Evolutionary conservation across 2,888 invertebrate species (phyloP), one percentile per base, ranked within the genome.

Genomic region (Cheilosia vulpina): DNA sequence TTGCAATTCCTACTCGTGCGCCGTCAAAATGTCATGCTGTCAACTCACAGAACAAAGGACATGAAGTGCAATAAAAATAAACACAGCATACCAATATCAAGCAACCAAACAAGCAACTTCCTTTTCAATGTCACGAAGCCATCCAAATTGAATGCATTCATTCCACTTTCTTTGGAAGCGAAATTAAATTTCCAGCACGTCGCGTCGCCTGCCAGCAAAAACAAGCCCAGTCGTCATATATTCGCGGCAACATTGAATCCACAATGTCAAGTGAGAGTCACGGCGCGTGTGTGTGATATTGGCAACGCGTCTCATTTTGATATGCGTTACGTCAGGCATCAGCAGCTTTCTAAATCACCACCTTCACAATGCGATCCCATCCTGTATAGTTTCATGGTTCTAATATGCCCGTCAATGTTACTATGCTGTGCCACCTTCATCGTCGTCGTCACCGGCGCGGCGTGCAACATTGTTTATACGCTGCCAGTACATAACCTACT

Each of bases 321-420:
- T 69, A 62, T 69, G 69, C 63, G 69, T 77, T 69, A 77, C 77
- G 55, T 69, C 69, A 69, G 53, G 62, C 60, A 19, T 69, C 68
- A 69, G 53, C 47, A 62, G 69, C 69, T 69, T 63, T 55, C 69
- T 69, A 77, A 77, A 38, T 63, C 69, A 63, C 69, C 60, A 78
- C 77, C 69, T 63, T 57, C 21, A 63, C 62, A 77, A 53, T 41
- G 38, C 50, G 19, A 68, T 66, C 50, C 57, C 34, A 57, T 19
- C 57, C 19, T 41, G 27, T 45, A 7, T 24, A 65, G 47, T 31
- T 45, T 6, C 45, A 21, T 45, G 38, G 38, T 24, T 11, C 38
- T 27, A 17, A 27, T 27, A 6, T 6, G 52, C 15, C 17, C 11
- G 52, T 21, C 24, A 58, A 38, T 47, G 69, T 34, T 38, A 60